These are phyloP conservation scores for Cryptophagus acutangulus DNA, from an alignment of 2,888 invertebrate genomes.

Conservation along the genomic window DNA sequence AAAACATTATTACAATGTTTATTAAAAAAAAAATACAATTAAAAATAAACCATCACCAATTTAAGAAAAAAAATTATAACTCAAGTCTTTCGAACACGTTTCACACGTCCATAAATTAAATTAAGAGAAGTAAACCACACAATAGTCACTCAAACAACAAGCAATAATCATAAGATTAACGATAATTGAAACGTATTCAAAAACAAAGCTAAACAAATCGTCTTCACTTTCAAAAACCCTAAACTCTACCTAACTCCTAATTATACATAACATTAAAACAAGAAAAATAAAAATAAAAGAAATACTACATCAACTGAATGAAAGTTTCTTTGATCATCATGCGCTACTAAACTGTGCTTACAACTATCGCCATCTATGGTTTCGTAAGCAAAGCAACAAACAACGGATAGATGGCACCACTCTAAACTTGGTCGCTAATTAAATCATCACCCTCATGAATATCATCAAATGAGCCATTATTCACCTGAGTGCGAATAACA, in stretches of 20 bases:
- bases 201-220: too few relatives aligned
- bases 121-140: slow-evolving; percentile 10
- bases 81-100: slow-evolving; percentile 26
- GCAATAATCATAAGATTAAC: background rate
- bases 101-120: slow-evolving; percentile 15
- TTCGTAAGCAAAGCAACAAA: slow-evolving; percentile 27
- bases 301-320: too few relatives aligned
- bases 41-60: slow-evolving; percentile 44
- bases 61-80: slow-evolving; percentile 21
- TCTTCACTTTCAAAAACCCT: slow-evolving; percentile 30
- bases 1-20: slow-evolving; percentile 47
- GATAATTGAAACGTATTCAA: slow-evolving; percentile 34
- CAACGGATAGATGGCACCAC: slow-evolving; percentile 18
- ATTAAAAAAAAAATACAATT: slow-evolving; percentile 45
- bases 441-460: slow-evolving; percentile 14
- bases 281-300: slow-evolving; percentile 28
- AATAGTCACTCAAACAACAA: slow-evolving; percentile 17
- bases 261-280: slow-evolving; percentile 29
- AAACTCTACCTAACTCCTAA: slow-evolving; percentile 34
- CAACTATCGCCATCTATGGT: too few relatives aligned
- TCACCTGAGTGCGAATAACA: slow-evolving; percentile 44
- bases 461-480: slow-evolving; percentile 36
- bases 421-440: slow-evolving; percentile 2
- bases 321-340: too few relatives aligned
- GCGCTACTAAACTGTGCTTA: too few relatives aligned